Base-by-base conservation (phyloP, 2,888 invertebrate species). In the Cephus sareptanus region DNA sequence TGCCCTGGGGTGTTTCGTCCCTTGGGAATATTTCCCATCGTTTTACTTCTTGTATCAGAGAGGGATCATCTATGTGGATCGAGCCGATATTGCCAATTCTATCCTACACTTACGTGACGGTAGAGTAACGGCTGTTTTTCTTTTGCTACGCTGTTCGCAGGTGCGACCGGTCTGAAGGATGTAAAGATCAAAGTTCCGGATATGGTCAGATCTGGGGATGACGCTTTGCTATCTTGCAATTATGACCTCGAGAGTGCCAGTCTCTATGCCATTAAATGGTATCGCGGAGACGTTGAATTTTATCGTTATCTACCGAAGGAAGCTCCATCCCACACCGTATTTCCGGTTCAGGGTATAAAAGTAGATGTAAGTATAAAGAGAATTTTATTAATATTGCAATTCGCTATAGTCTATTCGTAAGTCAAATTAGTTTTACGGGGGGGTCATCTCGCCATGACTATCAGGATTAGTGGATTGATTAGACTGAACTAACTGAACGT, bases 211-310 rank as follows among this genome's bases (percentile, higher is more conserved):
- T 89, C 90, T 34, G 91, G 90, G 23, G 90, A 91, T 80, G 87
- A 91, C 23, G 91, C 90, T 77, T 85, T 88, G 15, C 83, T 91
- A 12, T 87, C 90, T 40, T 91, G 91, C 80, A 83, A 87, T 82
- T 91, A 91, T 81, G 90, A 91, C 33, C 83, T 91, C 40, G 87
- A 90, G 69, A 87, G 87, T 11, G 85, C 83, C 40, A 79, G 85
- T 74, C 93, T 96, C 9, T 96, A 96, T 92, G 94, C 95, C 81
- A 95, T 96, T 88, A 94, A 95, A 90, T 96, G 96, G 96, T 96
- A 96, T 91, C 93, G 95, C 79, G 94, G 94, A 4, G 94, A 94
- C 82, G 93, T 94, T 11, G 96, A 96, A 92, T 96, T 96, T 93
- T 96, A 96, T 92, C 93, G 96, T 86, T 96, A 93, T 88, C 94